Percentiles rank a stretch among this genome's conserved stretches.
Conservation (phyloP, 2,888 invertebrate species). For the Baccha elongata region DNA sequence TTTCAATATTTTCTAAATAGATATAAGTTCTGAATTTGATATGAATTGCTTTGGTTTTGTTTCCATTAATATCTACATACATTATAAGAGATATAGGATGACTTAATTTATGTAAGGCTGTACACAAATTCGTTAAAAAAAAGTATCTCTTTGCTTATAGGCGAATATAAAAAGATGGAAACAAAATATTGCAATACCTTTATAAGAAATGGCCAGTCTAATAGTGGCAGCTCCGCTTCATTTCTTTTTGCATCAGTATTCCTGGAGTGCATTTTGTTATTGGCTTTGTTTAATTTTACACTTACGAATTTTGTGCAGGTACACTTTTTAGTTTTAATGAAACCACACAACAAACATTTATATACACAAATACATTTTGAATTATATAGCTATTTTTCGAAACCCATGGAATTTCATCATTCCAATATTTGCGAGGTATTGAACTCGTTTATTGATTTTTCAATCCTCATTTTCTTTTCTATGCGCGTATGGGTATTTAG, state of each 20-base stretch:
- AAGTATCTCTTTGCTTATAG: slow-evolving; percentile 2
- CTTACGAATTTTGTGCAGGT: slow-evolving; percentile 8
- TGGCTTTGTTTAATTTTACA: slow-evolving; percentile 34
- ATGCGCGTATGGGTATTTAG: background rate
- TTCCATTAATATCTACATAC: background rate
- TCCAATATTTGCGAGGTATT: slow-evolving; percentile 50
- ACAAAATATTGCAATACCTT: slow-evolving; percentile 77
- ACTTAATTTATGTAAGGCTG: background rate
- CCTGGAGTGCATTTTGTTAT: slow-evolving; percentile 66
- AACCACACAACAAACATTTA: too few relatives aligned
- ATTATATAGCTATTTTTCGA: slow-evolving; percentile 58
- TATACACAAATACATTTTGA: slow-evolving; percentile 38
- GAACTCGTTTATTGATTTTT: slow-evolving; percentile 68
- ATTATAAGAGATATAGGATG: background rate
- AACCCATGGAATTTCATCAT: slow-evolving; percentile 61
- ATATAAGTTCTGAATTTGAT: too few relatives aligned
- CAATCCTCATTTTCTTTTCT: slow-evolving; percentile 57
- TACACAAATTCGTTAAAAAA: background rate
- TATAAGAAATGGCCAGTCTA: slow-evolving; percentile 82
- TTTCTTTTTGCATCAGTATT: slow-evolving; percentile 62
- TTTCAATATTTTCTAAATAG: too few relatives aligned
- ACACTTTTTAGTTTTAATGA: slow-evolving; percentile 24
- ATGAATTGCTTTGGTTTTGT: too few relatives aligned
- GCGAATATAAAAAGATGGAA: background rate
- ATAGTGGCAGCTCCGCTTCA: slow-evolving; percentile 59